phyloP scores from a whole-genome alignment of 2,797 vertebrate species.

The Adrianichthys oophorus region DNA sequence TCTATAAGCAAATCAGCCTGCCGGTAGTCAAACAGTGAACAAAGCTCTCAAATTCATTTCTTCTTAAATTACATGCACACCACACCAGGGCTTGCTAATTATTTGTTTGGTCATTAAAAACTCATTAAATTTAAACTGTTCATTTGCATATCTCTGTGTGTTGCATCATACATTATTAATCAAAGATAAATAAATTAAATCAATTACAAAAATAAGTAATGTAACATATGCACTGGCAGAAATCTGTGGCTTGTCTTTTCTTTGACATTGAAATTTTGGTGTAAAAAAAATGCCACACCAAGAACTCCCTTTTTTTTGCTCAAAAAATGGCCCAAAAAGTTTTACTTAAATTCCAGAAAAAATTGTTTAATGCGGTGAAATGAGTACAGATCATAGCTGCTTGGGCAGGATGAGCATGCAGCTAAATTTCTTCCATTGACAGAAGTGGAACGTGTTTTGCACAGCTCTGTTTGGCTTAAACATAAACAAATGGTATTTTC shows the following conservation, averaged over 20 bases:
- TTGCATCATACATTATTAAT: constrained; percentile 86
- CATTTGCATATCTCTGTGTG: constrained; percentile 85
- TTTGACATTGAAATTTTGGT: constrained; percentile 72
- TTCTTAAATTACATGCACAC: constrained; percentile 80
- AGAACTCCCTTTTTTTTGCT: background rate
- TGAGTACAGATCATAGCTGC: constrained; percentile 43
- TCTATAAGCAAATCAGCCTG: constrained; percentile 69
- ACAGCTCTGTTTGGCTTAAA: constrained; percentile 63
- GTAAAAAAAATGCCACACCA: background rate
- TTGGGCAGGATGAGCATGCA: constrained; percentile 33
- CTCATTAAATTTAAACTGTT: constrained; percentile 87
- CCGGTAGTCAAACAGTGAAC: constrained; percentile 73
- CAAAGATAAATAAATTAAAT: constrained; percentile 86
- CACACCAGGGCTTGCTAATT: constrained; percentile 80
- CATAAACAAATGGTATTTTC: constrained; percentile 66
- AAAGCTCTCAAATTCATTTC: constrained; percentile 78
- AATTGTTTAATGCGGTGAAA: constrained; percentile 39
- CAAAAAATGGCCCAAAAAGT: constrained; percentile 20
- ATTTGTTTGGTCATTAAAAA: constrained; percentile 88
- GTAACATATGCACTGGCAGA: constrained; percentile 78
- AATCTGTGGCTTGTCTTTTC: constrained; percentile 70
- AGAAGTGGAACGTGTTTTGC: constrained; percentile 47
- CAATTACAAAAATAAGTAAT: constrained; percentile 81
- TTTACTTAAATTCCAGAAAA: constrained; percentile 36
- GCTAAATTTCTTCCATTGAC: constrained; percentile 40